phyloP scores from a whole-genome alignment of 2,113 vertebrate genomes.

The Ophiodon elongatus region DNA sequence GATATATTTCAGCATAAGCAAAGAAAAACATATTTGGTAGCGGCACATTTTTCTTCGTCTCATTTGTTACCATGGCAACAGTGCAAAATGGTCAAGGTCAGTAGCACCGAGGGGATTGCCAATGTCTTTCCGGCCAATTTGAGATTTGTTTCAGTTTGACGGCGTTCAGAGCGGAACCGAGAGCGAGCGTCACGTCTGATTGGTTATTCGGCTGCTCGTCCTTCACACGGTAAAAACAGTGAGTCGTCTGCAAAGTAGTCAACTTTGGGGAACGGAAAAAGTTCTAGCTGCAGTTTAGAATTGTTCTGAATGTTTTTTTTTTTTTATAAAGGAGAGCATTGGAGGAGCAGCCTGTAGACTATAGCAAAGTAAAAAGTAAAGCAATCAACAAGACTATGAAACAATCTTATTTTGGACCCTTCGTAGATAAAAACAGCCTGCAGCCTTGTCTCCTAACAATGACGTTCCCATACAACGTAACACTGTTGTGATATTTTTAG shows the following conservation, averaged over 20 bases:
- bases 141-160: slow-evolving; percentile 3
- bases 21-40: slow-evolving; percentile 22
- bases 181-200: background rate
- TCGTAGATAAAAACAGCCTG: too few species aligned
- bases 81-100: slow-evolving; percentile 58
- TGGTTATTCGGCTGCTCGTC: background rate
- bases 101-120: slow-evolving; percentile 17
- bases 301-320: too few species aligned
- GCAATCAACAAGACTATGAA: background rate
- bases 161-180: background rate
- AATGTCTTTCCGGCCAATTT: slow-evolving; percentile 30
- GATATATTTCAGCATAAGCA: slow-evolving; percentile 17
- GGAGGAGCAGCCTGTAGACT: background rate
- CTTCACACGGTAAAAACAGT: too few species aligned
- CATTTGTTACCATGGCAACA: slow-evolving; percentile 73
- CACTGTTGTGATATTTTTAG: too few species aligned
- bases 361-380: too few species aligned
- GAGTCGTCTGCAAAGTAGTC: too few species aligned
- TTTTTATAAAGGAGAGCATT: too few species aligned
- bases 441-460: too few species aligned
- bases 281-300: too few species aligned
- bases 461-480: too few species aligned
- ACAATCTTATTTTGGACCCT: background rate
- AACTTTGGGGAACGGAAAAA: background rate
- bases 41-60: background rate